Evolutionary conservation across 1,140 invertebrate genomes (phyloP), one percentile per base, ranked within the genome.

Genomic region (Palaemon carinicauda): DNA sequence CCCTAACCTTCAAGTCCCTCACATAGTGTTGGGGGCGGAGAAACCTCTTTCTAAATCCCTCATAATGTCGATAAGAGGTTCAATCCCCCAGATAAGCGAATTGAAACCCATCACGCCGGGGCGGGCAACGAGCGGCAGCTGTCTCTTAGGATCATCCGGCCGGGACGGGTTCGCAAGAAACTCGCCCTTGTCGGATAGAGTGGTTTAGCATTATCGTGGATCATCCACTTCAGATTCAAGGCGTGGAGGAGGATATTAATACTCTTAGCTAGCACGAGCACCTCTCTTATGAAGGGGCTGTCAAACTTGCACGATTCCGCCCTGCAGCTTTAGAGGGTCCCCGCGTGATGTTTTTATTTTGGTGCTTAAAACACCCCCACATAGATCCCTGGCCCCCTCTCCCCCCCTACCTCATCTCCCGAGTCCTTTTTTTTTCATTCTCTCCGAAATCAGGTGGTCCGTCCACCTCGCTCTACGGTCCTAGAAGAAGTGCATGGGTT

Each of bases 21-120:
- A 41, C 41, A 86, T 86, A 86, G 56, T 86, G 84, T 86, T 82
- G 75, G 60, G 84, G 84, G 84, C 75, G 84, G 84, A 86, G 84
- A 86, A 53, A 84, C 80, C 84, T 78, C 78, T 86, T 80, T 69
- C 84, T 86, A 86, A 86, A 86, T 86, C 84, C 80, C 84, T 86
- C 84, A 86, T 86, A 86, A 86, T 86, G 84, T 86, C 77, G 77
- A 80, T 86, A 86, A 86, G 84, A 80, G 84, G 74, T 74, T 86
- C 84, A 86, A 86, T 86, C 84, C 21, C 78, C 27, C 84, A 53
- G 84, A 86, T 86, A 86, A 86, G 84, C 75, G 75, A 80, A 86
- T 80, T 80, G 84, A 86, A 86, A 80, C 84, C 53, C 50, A 50
- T 74, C 27, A 14, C 21, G 41, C 51, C 71, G 17, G 53, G 33